A percentile compares a stretch with the other conserved stretches of the same genome.
phyloP scores from a whole-genome alignment of 2,888 invertebrate species.

The Prenolepis imparis region DNA sequence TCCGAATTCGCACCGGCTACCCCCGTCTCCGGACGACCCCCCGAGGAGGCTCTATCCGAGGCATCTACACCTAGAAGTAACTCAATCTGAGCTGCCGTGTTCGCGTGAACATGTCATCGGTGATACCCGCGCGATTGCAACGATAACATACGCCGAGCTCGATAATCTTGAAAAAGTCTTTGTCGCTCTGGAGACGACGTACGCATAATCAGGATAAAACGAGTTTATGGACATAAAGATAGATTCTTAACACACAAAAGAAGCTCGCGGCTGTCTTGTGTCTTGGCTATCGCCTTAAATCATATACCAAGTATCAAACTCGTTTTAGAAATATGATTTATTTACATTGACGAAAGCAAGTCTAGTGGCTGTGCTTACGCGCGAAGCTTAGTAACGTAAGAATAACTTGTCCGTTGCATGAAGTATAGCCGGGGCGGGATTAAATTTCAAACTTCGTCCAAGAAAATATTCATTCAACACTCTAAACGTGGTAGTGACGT shows the following conservation, averaged over 20 bases:
- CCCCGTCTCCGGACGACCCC: conserved; percentile 79
- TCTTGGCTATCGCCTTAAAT: background rate
- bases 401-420: background rate
- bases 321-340: background rate
- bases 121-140: conserved; percentile 27
- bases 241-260: background rate
- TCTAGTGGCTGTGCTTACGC: background rate
- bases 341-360: conserved; percentile 20
- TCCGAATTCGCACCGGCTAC: conserved; percentile 75
- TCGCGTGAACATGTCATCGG: conserved; percentile 31
- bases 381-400: background rate
- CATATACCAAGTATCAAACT: background rate
- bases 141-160: background rate
- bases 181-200: background rate
- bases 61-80: conserved; percentile 85
- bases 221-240: background rate
- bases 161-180: conserved; percentile 13
- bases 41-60: conserved; percentile 82
- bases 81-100: conserved; percentile 83
- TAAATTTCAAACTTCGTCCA: conserved; percentile 24
- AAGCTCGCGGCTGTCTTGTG: background rate
- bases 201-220: conserved; percentile 28
- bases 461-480: conserved; percentile 3
- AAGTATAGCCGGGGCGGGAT: background rate
- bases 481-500: background rate